phyloP scores from a whole-genome alignment of 2,797 vertebrate genomes.

The Lagocephalus sceleratus region DNA sequence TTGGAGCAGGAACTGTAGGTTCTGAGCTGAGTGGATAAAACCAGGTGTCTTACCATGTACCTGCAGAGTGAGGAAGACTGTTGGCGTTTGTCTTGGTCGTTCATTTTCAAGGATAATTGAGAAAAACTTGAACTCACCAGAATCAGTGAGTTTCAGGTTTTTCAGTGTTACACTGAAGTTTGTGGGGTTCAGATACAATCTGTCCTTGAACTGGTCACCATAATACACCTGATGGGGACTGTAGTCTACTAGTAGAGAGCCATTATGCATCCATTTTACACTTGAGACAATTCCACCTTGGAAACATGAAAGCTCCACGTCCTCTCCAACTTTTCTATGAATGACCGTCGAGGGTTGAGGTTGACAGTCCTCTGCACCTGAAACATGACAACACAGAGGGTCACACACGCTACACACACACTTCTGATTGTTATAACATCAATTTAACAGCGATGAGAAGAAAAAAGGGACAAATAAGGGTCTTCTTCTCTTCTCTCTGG shows the following conservation, averaged over 20 bases:
- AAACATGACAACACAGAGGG: constrained; percentile 19
- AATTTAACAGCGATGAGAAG: too few relatives aligned
- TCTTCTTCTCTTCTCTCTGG: too few relatives aligned
- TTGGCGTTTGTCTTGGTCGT: accelerated
- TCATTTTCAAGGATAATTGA: not conserved
- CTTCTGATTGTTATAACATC: too few relatives aligned
- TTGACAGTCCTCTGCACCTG: constrained; percentile 33
- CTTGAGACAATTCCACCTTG: accelerated
- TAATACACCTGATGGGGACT: too few relatives aligned
- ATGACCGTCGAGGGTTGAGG: not conserved
- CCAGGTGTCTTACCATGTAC: constrained; percentile 40
- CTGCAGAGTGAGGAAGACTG: not conserved
- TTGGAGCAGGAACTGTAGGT: too few relatives aligned
- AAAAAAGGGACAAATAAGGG: too few relatives aligned
- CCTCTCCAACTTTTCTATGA: constrained; percentile 38
- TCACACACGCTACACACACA: too few relatives aligned
- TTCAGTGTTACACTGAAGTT: constrained; percentile 41
- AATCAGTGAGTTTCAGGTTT: constrained; percentile 30
- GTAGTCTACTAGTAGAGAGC: accelerated
- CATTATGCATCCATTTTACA: accelerated
- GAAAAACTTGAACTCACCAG: constrained; percentile 9
- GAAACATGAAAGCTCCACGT: constrained; percentile 21
- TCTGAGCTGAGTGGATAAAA: too few relatives aligned
- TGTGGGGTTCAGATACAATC: not conserved
- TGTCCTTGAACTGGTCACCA: not conserved